Base-by-base conservation (phyloP, 2,888 invertebrate genomes). In the Trichogramma evanescens region DNA sequence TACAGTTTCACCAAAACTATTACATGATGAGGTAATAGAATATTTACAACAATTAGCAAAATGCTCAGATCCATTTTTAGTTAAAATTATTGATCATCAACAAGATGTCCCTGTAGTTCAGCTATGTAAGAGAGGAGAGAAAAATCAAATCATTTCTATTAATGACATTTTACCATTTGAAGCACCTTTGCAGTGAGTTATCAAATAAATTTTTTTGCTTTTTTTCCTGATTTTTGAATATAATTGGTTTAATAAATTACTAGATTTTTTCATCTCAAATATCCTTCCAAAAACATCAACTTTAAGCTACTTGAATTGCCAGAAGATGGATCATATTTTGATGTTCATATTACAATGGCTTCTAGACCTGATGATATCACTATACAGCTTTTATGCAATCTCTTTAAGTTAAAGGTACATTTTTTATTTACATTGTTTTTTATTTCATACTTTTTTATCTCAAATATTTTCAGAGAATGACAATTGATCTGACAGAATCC, bases 291-390 rank as follows among this genome's bases (percentile, higher is more conserved):
- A 26, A 26, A 26, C 26, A 26, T 26, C 26, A 26, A 26, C 26
- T 26, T 26, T 26, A 26, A 26, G 26, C 26, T 26, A 26, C 26
- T 26, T 26, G 26, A 26, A 26, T 26, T 26, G 26, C 53, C 58
- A 38, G 53, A 53, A 13, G 68, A 77, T 50, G 85, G 83, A 4
- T 77, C 81, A 4, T 86, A 81, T 71, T 88, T 89, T 71, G 87
- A 89, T 71, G 86, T 91, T 9, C 83, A 84, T 70, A 81, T 91
- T 58, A 84, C 88, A 1, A 85, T 88, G 80, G 89, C 89, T 0
- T 88, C 89, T 4, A 88, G 86, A 81, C 91, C 91, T 0, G 83
- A 84, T 77, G 86, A 87, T 78, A 88, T 89, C 69, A 84, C 85
- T 51, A 85, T 87, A 54, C 1, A 67, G 64, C 26, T 63, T 64